Conservation (phyloP, 2,888 invertebrate species). For the Cheilosia impressa region DNA sequence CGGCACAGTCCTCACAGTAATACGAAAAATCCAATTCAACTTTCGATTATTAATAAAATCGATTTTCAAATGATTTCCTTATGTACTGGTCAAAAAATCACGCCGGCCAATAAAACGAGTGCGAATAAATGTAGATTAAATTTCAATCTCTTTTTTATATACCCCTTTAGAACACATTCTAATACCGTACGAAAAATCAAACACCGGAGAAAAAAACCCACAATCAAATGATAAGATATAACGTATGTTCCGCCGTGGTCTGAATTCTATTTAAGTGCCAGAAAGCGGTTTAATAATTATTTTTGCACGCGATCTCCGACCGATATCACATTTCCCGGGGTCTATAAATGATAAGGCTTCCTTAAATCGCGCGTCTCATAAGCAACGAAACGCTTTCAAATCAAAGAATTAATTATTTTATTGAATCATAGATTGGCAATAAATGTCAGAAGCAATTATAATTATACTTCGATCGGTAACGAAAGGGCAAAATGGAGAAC, state of each 20-base stretch:
- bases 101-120: conserved; percentile 33
- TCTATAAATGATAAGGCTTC: conserved; percentile 27
- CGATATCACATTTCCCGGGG: conserved; percentile 19
- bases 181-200: conserved; percentile 20
- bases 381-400: conserved; percentile 39
- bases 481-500: conserved; percentile 4
- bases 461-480: conserved; percentile 49
- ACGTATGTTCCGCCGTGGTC: conserved; percentile 14
- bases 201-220: conserved; percentile 57
- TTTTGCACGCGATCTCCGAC: conserved; percentile 61
- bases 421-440: conserved; percentile 62
- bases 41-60: conserved; percentile 57
- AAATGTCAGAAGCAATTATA: conserved; percentile 59
- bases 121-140: conserved; percentile 59
- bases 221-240: conserved; percentile 65
- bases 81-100: conserved; percentile 57
- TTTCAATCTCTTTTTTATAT: conserved; percentile 19
- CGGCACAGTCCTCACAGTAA: conserved; percentile 39
- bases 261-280: conserved; percentile 51
- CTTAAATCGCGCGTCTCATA: conserved; percentile 27
- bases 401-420: conserved; percentile 71
- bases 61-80: conserved; percentile 60
- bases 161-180: conserved; percentile 7
- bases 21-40: conserved; percentile 17
- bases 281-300: conserved; percentile 38